Evolutionary conservation across 2,113 vertebrate species (phyloP), one percentile per base, ranked within the genome.

Genomic region (Dermatemys mawii): DNA sequence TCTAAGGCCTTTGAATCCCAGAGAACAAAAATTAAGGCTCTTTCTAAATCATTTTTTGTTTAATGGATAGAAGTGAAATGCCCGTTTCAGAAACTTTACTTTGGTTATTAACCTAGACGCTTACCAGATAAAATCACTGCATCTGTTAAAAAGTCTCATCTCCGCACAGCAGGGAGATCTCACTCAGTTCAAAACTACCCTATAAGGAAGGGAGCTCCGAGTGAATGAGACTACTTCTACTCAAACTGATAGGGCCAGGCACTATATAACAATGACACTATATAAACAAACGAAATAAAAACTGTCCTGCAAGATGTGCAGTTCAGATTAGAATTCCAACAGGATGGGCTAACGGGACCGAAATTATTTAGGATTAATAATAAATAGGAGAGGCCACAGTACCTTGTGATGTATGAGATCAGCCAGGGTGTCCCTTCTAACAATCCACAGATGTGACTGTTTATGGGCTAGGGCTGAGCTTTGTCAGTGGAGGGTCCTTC

Each of bases 1-100:
- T 96, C 80, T 48, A 87, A 87, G 93, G 97, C 95, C 95, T 97
- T 81, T 63, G 90, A 79, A 90, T 50, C 94, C 87, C 63, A 85
- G 3, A n/a, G 92, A 93, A 93, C 49, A 93, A 96, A 95, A 80
- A 87, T 79, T 83, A 50, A 78, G 93, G 83, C 80, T 81, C 5
- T 11, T 73, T n/a, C 93, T 26, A 2, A 38, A 35, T 54, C 67
- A 78, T 92, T 78, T 85, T 29, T 22, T 6, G 19, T 86, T 6
- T 4, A 82, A 53, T 38, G 55, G 11, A 35, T 6, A 1, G 29
- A 19, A 26, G 2, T 26, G 24, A 41, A 2, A 29, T 78, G 51
- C 51, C 3, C 2, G 3, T 79, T 94, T 0, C 1, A 91, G 90
- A 81, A 86, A 50, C 78, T 29, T 76, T 27, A 46, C 73, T 41